These are phyloP conservation scores for Drosophila trapezifrons DNA, from an alignment of 1,140 invertebrate species.

Conservation along the genomic window DNA sequence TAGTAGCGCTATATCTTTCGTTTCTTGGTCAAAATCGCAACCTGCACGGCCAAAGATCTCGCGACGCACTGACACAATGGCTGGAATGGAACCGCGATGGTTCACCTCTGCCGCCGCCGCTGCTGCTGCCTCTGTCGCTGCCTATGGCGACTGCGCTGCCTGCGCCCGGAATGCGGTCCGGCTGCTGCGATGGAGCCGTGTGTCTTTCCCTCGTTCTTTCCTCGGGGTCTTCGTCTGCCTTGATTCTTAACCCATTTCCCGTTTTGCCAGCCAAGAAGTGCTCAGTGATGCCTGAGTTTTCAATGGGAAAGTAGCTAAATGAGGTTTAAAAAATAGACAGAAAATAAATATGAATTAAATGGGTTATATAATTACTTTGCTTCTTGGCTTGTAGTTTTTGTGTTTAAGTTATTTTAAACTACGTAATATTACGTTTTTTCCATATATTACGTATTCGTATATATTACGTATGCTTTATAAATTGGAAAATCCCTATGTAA, in stretches of 20 bases:
- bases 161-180: conserved; percentile 36
- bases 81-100: conserved; percentile 22
- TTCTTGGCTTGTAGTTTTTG: background rate
- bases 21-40: conserved; percentile 31
- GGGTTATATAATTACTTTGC: background rate
- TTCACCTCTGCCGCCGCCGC: conserved; percentile 17
- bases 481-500: too few relatives aligned
- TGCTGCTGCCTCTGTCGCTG: conserved; percentile 19
- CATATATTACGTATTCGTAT: background rate
- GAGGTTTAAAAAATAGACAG: background rate
- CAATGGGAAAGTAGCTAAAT: conserved; percentile 1
- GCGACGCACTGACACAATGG: conserved; percentile 51
- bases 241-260: conserved; percentile 75
- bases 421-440: background rate
- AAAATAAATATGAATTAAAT: background rate
- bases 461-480: conserved; percentile 1
- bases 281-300: background rate
- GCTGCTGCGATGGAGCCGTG: conserved; percentile 30
- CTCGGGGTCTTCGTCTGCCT: conserved; percentile 23
- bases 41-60: conserved; percentile 64
- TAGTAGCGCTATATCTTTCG: conserved; percentile 30
- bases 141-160: conserved; percentile 9
- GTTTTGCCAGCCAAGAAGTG: conserved; percentile 29
- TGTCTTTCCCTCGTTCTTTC: conserved; percentile 26
- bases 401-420: background rate